Evolutionary conservation across 2,113 vertebrate species (phyloP), one percentile per base, ranked within the genome.

Genomic region (Podarcis muralis): DNA sequence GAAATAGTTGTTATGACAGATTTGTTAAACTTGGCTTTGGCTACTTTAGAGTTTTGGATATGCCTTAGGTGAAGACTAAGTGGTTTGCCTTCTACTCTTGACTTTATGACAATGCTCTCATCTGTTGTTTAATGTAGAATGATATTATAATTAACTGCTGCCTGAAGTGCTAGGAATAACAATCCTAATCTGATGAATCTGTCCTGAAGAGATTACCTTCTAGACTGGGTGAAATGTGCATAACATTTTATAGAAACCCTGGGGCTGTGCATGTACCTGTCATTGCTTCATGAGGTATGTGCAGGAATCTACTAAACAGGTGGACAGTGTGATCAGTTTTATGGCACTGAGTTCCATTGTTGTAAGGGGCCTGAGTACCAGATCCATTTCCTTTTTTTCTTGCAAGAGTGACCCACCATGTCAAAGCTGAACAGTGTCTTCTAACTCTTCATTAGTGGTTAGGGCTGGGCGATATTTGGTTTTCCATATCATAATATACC

Each of bases 61-160:
- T 71, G 30, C 71, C 27, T 53, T 48, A 25, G 22, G 13, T 15
- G 30, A 69, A 30, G 23, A n/a, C 37, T 71, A 71, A 16, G 32
- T 83, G 27, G 18, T 84, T 84, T 18, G 20, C 16, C 68, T 43
- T 72, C 68, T 53, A 5, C 8, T 84, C 40, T 53, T 62, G 78
- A 30, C 69, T 71, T 53, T 84, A n/a, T 84, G 77, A 57, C 85
- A 90, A 40, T 84, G 23, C 72, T 77, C 35, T 84, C 13, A 35
- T 0, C 48, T 90, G 79, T 57, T 57, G 82, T 88, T 85, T 75
- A 85, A 84, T n/a, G 83, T 79, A 79, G 79, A 77, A 68, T 85
- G 91, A 11, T 66, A 83, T 4, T 91, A 23, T 83, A 62, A 48
- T 30, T 81, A 16, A 53, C 25, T 89, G 22, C 59, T 74, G 13